Evolutionary conservation across 1,140 invertebrate genomes (phyloP).

Genomic region (Drosophila murphyi): DNA sequence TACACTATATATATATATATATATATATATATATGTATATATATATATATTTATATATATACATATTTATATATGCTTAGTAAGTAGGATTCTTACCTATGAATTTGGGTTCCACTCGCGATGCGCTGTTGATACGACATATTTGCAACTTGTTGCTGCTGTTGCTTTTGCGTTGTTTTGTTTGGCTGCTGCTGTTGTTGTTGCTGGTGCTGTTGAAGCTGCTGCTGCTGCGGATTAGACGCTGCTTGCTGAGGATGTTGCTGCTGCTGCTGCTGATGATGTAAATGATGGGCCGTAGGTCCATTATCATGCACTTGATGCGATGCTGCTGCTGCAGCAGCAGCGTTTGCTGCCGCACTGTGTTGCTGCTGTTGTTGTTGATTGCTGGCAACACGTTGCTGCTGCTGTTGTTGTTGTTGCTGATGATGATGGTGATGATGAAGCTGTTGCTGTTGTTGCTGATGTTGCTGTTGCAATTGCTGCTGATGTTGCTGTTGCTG

Average conservation of each 20-base stretch:
- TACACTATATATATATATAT: no score
- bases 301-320: constrained; percentile 80
- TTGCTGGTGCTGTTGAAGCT: constrained; percentile 7
- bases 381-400: constrained; percentile 65
- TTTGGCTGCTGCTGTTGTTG: constrained; percentile 49
- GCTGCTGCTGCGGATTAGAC: constrained; percentile 69
- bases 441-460: constrained; percentile 54
- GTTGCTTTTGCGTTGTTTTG: constrained; percentile 54
- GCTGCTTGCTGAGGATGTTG: constrained; percentile 62
- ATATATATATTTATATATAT: constrained; percentile 9
- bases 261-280: constrained; percentile 53
- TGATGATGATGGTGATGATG: constrained; percentile 49
- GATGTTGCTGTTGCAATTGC: constrained; percentile 40
- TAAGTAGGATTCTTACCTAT: constrained; percentile 73
- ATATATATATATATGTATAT: background rate
- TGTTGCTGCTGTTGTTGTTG: constrained; percentile 74
- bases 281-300: constrained; percentile 80
- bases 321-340: constrained; percentile 57
- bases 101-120: constrained; percentile 78
- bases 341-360: constrained; percentile 56
- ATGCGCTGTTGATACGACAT: constrained; percentile 84
- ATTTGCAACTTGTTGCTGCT: constrained; percentile 68
- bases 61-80: constrained; percentile 11
- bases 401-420: constrained; percentile 37
- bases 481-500: constrained; percentile 71